phyloP scores from a whole-genome alignment of 2,797 vertebrate species.

The Tolypeutes matacus region DNA sequence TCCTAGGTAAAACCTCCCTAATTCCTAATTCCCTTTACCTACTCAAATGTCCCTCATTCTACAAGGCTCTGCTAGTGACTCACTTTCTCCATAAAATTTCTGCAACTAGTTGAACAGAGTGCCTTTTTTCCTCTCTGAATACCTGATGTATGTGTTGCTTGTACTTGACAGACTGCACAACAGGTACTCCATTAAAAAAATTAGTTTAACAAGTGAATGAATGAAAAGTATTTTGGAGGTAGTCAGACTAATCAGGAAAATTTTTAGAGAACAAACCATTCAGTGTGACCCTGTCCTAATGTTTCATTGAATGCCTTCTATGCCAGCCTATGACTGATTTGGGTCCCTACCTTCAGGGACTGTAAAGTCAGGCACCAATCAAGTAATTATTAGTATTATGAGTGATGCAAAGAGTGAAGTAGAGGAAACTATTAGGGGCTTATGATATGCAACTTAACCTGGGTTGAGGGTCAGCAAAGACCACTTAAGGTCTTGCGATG shows the following conservation, averaged over 20 bases:
- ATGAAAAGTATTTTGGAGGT: neutral
- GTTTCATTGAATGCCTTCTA: neutral
- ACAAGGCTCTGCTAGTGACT: neutral
- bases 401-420: neutral
- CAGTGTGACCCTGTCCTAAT: neutral
- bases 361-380: neutral
- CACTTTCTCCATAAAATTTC: constrained; percentile 4
- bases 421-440: neutral
- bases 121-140: constrained; percentile 45
- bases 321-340: neutral
- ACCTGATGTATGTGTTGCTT: neutral
- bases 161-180: neutral
- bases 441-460: neutral
- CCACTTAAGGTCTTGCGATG: neutral
- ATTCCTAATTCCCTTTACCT: neutral
- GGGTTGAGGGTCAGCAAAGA: neutral
- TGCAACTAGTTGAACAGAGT: constrained; percentile 27
- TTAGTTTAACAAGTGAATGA: neutral
- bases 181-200: neutral
- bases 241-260: neutral
- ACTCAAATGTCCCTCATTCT: constrained; percentile 31
- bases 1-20: neutral
- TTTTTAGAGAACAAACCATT: neutral
- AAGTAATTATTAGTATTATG: neutral
- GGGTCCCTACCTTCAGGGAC: neutral